Base-by-base conservation (phyloP, 1,140 invertebrate genomes). In the Drosophila pandora region DNA sequence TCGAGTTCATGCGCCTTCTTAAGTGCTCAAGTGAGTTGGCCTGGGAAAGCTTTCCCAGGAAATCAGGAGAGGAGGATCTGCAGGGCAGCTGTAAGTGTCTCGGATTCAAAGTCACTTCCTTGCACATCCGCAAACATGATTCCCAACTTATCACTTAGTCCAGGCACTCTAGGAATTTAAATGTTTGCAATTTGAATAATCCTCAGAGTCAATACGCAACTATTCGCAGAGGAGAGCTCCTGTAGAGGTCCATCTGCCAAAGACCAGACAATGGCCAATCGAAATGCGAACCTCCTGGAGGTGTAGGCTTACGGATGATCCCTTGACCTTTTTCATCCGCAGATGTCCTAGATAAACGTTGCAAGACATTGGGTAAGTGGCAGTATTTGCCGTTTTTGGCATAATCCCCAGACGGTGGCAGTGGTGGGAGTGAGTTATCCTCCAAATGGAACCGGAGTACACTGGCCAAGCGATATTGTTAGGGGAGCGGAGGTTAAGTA, bases 1-100 rank as follows among this genome's bases (percentile, higher is more conserved):
- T 80, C 78, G 64, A 72, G 49, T 88, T 87, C 65, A 83, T 87
- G 83, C 79, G 83, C 84, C 82, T 87, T 83, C 72, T 87, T 87
- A 88, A 88, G 84, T 79, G 83, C 83, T 87, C 83, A 87, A 87
- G 83, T 87, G 76, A 76, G 79, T 82, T 65, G 59, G 62, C 32
- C 34, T 0, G 13, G 32, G 47, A 76, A 78, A 87, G 83, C 83
- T 87, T 87, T 87, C 83, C 83, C 83, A 87, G 83, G 83, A 88
- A 88, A 87, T 84, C 83, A 79, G 45, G 65, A 63, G 39, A 39
- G 13, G 13, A 7, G 52, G 50, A 62, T 43, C n/a, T 60, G 50
- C 72, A 28, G 39, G 55, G 57, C 79, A 82, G 79, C 79, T 78
- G 79, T 79, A 82, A 83, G 79, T 81, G 79, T 30, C 67, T 60